Base-by-base conservation (phyloP, 2,888 invertebrate species). In the Kuschelorhynchus macadamiae region DNA sequence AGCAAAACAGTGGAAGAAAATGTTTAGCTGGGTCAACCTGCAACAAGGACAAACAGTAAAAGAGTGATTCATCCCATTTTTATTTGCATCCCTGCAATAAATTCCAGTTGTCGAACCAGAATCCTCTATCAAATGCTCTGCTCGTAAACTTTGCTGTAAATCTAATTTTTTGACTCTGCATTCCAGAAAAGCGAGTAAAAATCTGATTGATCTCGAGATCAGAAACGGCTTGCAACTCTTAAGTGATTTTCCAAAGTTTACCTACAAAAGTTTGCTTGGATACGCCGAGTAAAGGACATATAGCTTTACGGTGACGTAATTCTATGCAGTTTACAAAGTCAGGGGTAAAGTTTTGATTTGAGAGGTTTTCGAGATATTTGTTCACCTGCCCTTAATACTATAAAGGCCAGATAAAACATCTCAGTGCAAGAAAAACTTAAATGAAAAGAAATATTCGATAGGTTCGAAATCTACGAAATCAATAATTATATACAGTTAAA, bases 161-260 rank as follows among this genome's bases (percentile, higher is more conserved):
- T 36, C n/a, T 41, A 55, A 39, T 16, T 39, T n/a, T 17, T 21
- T 32, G 18, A 17, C 11, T 55, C 16, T 33, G 12, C 11, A 20
- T 41, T 55, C 17, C 21, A 18, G 55, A 9, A 39, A 21, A 55
- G 49, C 39, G 33, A 33, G 9, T 30, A 63, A 44, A 36, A 55
- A 55, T 55, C 52, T 53, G 52, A 56, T 64, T 57, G 49, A 50
- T 56, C 36, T 36, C 14, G 14, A 49, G 47, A 49, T 47, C 55
- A 47, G 47, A 17, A 50, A 30, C 46, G 33, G 42, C 52, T 59
- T 18, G 41, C 16, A 64, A 65, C 59, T 65, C 33, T 33, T 59
- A 65, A 59, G 39, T 59, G 25, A 46, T 59, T 59, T 59, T 59
- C 32, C 44, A 14, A 59, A 65, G 44, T 59, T 65, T 59, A 25